Percentiles rank a stretch among this genome's conserved stretches.
Evolutionary conservation across 2,888 invertebrate genomes (phyloP).

Genomic region (Luperina testacea): DNA sequence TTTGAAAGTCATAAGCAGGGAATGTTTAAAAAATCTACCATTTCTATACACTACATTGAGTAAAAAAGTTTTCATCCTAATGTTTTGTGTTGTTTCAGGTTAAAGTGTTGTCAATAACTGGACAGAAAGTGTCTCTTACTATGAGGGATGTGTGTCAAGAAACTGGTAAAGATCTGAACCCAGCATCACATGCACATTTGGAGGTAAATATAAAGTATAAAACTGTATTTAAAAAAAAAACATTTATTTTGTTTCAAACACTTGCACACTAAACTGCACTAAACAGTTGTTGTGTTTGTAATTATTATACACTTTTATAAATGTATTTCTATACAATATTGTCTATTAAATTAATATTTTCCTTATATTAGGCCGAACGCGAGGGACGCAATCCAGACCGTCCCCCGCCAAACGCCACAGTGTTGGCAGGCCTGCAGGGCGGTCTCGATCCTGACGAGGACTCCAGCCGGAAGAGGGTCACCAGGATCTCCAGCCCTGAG

Average conservation of each 20-base stretch:
- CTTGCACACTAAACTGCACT: background rate
- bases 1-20: background rate
- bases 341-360: background rate
- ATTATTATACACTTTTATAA: background rate
- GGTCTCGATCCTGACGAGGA: conserved; percentile 94
- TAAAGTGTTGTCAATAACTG: conserved; percentile 97
- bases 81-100: conserved; percentile 82
- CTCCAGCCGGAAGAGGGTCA: conserved; percentile 95
- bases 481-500: conserved; percentile 98
- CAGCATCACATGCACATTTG: conserved; percentile 92
- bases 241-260: background rate
- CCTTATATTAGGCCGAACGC: conserved; percentile 89
- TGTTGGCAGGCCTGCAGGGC: conserved; percentile 88
- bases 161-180: conserved; percentile 98
- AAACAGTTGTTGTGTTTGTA: background rate
- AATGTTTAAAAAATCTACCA: background rate
- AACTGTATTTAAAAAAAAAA: background rate
- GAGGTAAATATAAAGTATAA: conserved; percentile 83
- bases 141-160: conserved; percentile 99
- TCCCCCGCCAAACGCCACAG: conserved; percentile 92
- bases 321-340: background rate
- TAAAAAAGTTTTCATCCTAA: background rate
- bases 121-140: conserved; percentile 98
- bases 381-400: conserved; percentile 97
- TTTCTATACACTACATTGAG: background rate